Base-by-base conservation (phyloP, 2,888 invertebrate species). In the Andrena dorsata region DNA sequence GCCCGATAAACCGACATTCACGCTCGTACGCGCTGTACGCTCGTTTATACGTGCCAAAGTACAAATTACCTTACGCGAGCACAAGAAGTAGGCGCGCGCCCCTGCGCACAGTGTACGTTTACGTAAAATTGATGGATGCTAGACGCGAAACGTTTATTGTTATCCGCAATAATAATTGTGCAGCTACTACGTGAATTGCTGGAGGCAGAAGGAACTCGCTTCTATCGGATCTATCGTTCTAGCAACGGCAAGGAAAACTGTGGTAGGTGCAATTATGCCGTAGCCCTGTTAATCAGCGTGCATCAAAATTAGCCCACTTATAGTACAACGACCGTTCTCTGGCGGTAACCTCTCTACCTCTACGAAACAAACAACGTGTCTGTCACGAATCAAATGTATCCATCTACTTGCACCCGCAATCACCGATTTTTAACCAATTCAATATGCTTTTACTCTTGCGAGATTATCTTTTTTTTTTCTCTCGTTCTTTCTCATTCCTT, bases 281-380 rank as follows among this genome's bases (percentile, higher is more conserved):
- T 68, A 82, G 70, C 89, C 88, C 87, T 91, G 90, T 91, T 91
- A 89, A 91, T 86, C 90, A 90, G 87, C 83, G 89, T 90, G 91
- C 91, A 91, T 90, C 90, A 90, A 92, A 91, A 90, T 91, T 91
- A 90, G 85, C 90, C 88, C 88, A 89, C 83, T 88, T 90, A 85
- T 84, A 75, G 85, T 83, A 83, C 85, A 78, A 83, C 89, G 90
- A 76, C 73, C 81, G 77, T 81, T 74, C 74, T 60, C 61, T 16
- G 79, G 56, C 64, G 68, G 49, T 49, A 79, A 58, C 58, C 16
- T 47, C 49, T 60, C 70, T 8, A 7, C 13, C 49, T 60, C 70
- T 8, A 7, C n/a, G 61, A 58, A 66, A 61, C 30, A 41, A 68
- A 68, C 47, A 66, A 63, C 72, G 53, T 20, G 20, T 51, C 78